A percentile compares a stretch with the other conserved stretches of the same genome.
Evolutionary conservation across 2,888 invertebrate genomes (phyloP).

Genomic region (Agrotis clavis): DNA sequence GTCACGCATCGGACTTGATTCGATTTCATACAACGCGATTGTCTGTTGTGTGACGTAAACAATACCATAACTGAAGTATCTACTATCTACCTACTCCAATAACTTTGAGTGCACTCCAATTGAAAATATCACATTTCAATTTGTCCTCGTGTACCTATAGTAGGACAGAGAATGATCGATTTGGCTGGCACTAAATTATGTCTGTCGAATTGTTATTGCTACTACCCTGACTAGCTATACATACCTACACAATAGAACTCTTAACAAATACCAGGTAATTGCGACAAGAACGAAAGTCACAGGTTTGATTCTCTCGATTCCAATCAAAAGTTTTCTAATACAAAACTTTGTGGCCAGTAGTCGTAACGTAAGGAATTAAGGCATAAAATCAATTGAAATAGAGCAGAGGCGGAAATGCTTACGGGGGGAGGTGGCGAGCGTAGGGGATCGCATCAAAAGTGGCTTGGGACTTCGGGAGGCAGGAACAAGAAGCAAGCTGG

Average conservation of each 20-base stretch:
- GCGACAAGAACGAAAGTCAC: conserved; percentile 35
- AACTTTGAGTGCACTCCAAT: conserved; percentile 36
- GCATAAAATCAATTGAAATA: conserved; percentile 40
- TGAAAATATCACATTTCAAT: conserved; percentile 30
- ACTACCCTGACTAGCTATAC: not conserved
- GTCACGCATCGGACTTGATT: not conserved
- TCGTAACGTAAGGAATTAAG: conserved; percentile 38
- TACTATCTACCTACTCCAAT: conserved; percentile 16
- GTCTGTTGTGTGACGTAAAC: not conserved
- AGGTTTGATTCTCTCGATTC: conserved; percentile 39
- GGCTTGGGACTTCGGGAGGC: not conserved
- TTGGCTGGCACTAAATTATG: not conserved
- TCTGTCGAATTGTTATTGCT: not conserved
- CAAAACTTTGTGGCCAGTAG: conserved; percentile 48
- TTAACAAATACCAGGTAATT: conserved; percentile 30
- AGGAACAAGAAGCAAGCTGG: conserved; percentile 11
- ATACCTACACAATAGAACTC: not conserved
- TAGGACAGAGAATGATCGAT: not conserved
- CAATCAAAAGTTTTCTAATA: conserved; percentile 64
- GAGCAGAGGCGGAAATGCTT: conserved; percentile 20
- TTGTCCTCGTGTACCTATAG: not conserved
- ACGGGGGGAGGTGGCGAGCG: not conserved
- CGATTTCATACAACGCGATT: conserved; percentile 4
- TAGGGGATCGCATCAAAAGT: conserved; percentile 9
- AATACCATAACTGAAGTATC: not conserved